Percentiles rank a stretch among this genome's conserved stretches.
Conservation (phyloP, 2,113 vertebrate genomes). For the Barbus barbus region DNA sequence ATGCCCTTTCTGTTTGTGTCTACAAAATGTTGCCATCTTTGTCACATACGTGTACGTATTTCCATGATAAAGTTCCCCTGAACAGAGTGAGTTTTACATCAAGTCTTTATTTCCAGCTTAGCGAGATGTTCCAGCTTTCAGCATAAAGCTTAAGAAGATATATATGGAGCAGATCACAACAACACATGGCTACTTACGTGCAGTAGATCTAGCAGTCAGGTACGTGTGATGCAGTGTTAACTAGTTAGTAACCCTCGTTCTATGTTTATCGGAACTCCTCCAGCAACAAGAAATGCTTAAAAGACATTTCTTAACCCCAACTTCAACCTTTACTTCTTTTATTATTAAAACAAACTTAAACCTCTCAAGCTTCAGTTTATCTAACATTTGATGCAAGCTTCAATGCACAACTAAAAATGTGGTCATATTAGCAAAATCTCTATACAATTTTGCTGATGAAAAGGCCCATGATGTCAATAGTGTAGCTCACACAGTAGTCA, state of each 20-base stretch:
- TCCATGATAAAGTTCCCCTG: neutral
- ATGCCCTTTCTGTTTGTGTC: neutral
- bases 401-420: neutral
- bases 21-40: neutral
- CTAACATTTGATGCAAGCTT: neutral
- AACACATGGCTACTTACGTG: neutral
- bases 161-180: neutral
- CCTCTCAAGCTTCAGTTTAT: neutral
- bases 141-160: slow-evolving; percentile 5
- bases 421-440: neutral
- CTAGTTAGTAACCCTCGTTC: neutral
- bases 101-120: slow-evolving; percentile 21
- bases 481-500: neutral
- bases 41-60: neutral
- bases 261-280: slow-evolving; percentile 2
- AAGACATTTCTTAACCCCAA: neutral
- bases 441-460: too few species aligned
- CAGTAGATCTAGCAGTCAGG: neutral
- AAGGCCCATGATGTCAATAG: too few species aligned
- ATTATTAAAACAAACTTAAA: neutral
- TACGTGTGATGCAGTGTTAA: neutral
- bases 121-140: neutral
- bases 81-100: neutral
- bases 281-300: neutral
- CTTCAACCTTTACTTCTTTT: neutral